A percentile compares a stretch with the other conserved stretches of the same genome.
phyloP scores from a whole-genome alignment of 1,140 invertebrate species.

The Philaenus spumarius region DNA sequence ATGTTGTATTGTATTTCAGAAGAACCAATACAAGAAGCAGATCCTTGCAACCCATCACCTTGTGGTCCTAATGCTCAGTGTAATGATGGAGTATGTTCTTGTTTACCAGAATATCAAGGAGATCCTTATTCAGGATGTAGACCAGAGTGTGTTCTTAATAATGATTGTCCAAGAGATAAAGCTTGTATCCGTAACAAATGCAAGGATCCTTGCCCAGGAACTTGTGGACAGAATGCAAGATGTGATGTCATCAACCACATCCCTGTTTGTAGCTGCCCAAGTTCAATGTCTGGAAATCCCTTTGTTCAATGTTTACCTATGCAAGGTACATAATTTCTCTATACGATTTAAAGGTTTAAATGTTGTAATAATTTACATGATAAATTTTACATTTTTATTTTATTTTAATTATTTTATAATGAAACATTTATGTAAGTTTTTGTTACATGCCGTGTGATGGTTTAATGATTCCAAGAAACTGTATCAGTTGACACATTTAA shows the following conservation, averaged over 20 bases:
- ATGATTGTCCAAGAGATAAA: conserved; percentile 59
- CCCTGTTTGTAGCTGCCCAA: conserved; percentile 61
- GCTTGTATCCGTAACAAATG: conserved; percentile 69
- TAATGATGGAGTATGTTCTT: conserved; percentile 57
- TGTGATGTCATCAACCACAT: conserved; percentile 63
- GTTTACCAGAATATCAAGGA: conserved; percentile 58
- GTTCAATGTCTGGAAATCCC: conserved; percentile 44
- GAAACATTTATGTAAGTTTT: too few relatives aligned
- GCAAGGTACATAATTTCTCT: conserved; percentile 30
- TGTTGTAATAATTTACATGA: too few relatives aligned
- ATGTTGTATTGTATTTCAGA: conserved; percentile 25
- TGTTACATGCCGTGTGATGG: too few relatives aligned
- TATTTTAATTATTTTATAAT: too few relatives aligned
- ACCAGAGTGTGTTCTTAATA: conserved; percentile 63
- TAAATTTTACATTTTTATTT: too few relatives aligned
- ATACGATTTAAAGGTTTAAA: too few relatives aligned
- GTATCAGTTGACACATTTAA: too few relatives aligned
- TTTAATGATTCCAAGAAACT: too few relatives aligned
- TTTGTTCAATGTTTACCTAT: conserved; percentile 38
- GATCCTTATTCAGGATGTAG: conserved; percentile 65
- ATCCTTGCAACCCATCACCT: conserved; percentile 48
- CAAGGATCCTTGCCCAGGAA: conserved; percentile 57
- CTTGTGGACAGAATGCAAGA: conserved; percentile 56
- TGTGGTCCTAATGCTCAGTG: conserved; percentile 62
- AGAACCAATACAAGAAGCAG: conserved; percentile 27